phyloP scores from a whole-genome alignment of 2,113 vertebrate species.

The Sprattus sprattus region DNA sequence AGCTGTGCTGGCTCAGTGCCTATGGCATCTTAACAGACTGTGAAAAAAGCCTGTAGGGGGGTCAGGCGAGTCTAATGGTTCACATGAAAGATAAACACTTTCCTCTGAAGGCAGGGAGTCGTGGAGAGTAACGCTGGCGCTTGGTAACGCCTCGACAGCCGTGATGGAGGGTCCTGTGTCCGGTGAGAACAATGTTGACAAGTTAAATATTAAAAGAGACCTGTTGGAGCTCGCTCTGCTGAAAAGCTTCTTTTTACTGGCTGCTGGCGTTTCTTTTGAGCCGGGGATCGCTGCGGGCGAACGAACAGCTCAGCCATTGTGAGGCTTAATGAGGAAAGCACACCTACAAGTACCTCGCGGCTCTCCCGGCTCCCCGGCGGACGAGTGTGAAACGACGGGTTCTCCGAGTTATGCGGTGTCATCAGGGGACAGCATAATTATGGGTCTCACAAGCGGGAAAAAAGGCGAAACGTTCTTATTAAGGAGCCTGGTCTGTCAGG shows the following conservation, averaged over 20 bases:
- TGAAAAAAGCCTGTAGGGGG: neutral
- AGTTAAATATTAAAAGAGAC: slow-evolving; percentile 54
- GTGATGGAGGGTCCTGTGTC: slow-evolving; percentile 34
- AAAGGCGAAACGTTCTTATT: slow-evolving; percentile 69
- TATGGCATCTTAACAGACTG: neutral
- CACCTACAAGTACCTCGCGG: slow-evolving; percentile 43
- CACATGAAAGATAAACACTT: slow-evolving; percentile 28
- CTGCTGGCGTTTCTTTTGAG: slow-evolving; percentile 39
- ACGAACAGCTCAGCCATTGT: slow-evolving; percentile 56
- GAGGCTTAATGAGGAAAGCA: slow-evolving; percentile 64
- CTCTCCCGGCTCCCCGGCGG: slow-evolving; percentile 51
- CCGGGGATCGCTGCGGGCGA: slow-evolving; percentile 40
- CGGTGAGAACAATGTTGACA: slow-evolving; percentile 43
- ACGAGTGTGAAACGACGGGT: slow-evolving; percentile 56
- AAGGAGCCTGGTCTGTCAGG: slow-evolving; percentile 71
- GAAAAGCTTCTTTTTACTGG: neutral
- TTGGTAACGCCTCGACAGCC: slow-evolving; percentile 26
- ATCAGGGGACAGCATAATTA: slow-evolving; percentile 76
- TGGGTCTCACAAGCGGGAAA: slow-evolving; percentile 57
- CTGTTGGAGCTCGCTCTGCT: neutral
- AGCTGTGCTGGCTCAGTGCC: neutral
- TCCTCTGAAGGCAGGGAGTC: slow-evolving; percentile 17
- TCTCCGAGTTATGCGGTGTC: slow-evolving; percentile 61
- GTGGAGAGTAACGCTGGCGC: neutral
- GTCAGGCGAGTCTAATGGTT: slow-evolving; percentile 19